phyloP scores from a whole-genome alignment of 2,797 vertebrate species.

The Rhabdophis nuchalis region DNA sequence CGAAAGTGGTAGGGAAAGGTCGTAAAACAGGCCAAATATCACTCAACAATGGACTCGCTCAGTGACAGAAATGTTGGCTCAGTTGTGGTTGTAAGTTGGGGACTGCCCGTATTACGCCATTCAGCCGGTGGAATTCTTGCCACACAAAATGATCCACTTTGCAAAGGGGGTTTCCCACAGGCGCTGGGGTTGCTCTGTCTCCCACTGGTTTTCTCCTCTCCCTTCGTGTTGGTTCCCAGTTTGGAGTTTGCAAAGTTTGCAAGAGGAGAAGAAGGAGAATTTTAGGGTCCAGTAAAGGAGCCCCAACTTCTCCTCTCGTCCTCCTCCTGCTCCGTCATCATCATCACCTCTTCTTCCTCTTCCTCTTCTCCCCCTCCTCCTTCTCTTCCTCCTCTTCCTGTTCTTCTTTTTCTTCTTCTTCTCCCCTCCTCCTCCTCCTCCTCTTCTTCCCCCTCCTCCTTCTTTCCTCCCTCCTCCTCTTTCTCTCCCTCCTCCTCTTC shows the following conservation, averaged over 20 bases:
- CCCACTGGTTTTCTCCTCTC: too few relatives aligned
- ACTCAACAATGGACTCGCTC: not conserved
- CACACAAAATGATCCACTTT: too few relatives aligned
- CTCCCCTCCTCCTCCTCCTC: too few relatives aligned
- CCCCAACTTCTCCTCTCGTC: not conserved
- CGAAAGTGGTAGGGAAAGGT: not conserved
- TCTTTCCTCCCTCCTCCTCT: too few relatives aligned
- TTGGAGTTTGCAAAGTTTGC: not conserved
- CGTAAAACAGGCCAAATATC: not conserved
- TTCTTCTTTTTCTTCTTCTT: rapidly evolving
- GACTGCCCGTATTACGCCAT: not conserved
- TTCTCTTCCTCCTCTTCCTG: too few relatives aligned
- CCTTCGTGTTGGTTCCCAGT: too few relatives aligned
- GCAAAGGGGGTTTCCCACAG: too few relatives aligned
- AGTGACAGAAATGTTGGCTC: not conserved
- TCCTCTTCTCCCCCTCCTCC: too few relatives aligned
- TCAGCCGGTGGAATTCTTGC: not conserved
- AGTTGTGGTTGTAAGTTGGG: not conserved
- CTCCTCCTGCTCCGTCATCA: not conserved
- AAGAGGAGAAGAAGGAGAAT: not conserved
- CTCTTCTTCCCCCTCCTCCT: too few relatives aligned
- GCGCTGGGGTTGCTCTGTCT: too few relatives aligned
- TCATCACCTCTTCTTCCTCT: rapidly evolving
- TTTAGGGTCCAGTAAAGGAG: not conserved
- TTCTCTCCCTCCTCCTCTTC: too few relatives aligned